Percentiles rank a stretch among this genome's conserved stretches.
These are phyloP conservation scores for Tiphia femorata DNA, from an alignment of 2,888 invertebrate genomes.

Conservation along the genomic window DNA sequence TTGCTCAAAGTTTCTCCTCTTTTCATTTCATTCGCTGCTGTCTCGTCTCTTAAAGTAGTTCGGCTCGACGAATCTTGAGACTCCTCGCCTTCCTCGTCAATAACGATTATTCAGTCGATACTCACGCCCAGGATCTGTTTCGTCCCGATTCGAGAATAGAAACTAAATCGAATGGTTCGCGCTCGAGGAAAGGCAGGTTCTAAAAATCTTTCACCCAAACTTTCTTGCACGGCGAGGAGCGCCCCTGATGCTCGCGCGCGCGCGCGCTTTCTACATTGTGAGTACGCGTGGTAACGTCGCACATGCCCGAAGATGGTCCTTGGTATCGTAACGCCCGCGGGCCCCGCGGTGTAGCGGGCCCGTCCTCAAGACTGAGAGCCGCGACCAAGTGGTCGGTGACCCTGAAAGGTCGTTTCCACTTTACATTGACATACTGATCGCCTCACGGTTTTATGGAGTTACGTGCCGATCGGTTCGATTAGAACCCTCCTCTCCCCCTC, in stretches of 20 bases:
- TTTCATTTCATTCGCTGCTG: no score
- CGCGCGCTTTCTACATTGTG: constrained; percentile 45
- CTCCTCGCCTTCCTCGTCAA: no score
- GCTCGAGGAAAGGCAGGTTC: no score
- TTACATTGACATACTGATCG: constrained; percentile 48
- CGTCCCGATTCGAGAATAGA: no score
- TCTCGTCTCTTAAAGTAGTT: no score
- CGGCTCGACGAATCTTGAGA: no score
- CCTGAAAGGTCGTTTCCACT: constrained; percentile 55
- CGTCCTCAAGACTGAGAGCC: constrained; percentile 48
- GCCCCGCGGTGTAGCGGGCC: constrained; percentile 21
- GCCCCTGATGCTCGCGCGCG: constrained; percentile 22
- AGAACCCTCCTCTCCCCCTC: neutral
- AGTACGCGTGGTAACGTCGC: constrained; percentile 28
- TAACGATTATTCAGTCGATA: no score
- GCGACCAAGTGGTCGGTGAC: constrained; percentile 58
- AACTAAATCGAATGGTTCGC: no score
- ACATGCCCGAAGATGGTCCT: constrained; percentile 41
- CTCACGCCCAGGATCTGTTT: no score
- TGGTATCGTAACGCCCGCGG: constrained; percentile 41
- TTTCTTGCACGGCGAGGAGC: constrained; percentile 18
- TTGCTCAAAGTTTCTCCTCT: no score
- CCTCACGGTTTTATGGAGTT: constrained; percentile 34
- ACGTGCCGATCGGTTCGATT: constrained; percentile 29
- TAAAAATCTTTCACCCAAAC: constrained; percentile 23